Base-by-base conservation (phyloP, 2,113 vertebrate species). In the Apistogramma diplotaenia region DNA sequence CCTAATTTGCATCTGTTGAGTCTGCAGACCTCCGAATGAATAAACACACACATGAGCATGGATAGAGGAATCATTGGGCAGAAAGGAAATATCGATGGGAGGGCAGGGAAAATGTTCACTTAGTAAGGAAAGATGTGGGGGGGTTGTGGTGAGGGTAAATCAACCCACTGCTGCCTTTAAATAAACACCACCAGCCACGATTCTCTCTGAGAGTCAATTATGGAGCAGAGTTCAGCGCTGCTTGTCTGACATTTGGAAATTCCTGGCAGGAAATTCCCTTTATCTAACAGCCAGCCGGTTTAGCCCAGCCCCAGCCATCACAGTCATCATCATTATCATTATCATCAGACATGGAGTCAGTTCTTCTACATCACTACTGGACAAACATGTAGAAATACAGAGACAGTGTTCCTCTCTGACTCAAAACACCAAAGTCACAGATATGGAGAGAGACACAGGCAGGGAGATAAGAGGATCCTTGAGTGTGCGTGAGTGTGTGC, bases 231-330 rank as follows among this genome's bases (percentile, higher is more conserved):
- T 88, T 89, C 78, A 88, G 72, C 19, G 8, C 59, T 79, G 77
- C 61, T 78, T 79, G 73, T 70, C 76, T 90, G 87, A 86, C 65
- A 74, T 83, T 91, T 91, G 84, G 82, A 91, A 90, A 92, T 84
- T 91, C 83, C 88, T 85, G 84, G 62, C 86, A 88, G 92, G 86
- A 91, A 89, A 90, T 85, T 78, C 89, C 89, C 85, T 89, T 89
- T 81, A 91, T 93, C 85, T 85, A 57, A 51, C 70, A 72, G 79
- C 81, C 58, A 78, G 74, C 19, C 79, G 65, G 77, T 59, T 86
- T 67, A 76, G 86, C 84, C 86, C 86, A 82, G 49, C 76, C 89
- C 71, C 37, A 23, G 49, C 81, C 85, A 89, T 92, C 76, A 78
- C 33, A 74, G 59, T 82, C 83, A 90, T 90, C 84, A 87, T 90